Percentiles rank a stretch among this genome's conserved stretches.
Conservation (phyloP, 2,888 invertebrate species). For the Sphaeridia pumilis region DNA sequence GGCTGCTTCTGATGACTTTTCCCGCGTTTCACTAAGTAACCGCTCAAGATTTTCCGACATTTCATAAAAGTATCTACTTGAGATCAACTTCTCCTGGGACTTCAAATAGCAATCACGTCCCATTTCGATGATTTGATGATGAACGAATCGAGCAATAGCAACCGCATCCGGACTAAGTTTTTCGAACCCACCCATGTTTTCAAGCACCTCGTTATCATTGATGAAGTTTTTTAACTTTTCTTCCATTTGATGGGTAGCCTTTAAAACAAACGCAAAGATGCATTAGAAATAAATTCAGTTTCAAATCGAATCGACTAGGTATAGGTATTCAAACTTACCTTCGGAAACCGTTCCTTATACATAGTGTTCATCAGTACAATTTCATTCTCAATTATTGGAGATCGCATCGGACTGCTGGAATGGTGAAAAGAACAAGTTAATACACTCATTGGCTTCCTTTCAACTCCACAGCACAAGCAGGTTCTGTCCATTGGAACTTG, state of each 20-base stretch:
- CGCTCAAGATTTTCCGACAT: constrained; percentile 95
- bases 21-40: constrained; percentile 80
- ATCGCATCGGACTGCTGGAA: constrained; percentile 80
- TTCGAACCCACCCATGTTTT: constrained; percentile 40
- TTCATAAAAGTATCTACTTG: constrained; percentile 94
- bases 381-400: constrained; percentile 73
- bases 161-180: constrained; percentile 45
- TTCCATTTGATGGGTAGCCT: constrained; percentile 97
- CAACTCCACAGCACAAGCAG: too few species aligned
- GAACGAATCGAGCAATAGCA: constrained; percentile 90
- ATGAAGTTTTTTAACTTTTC: constrained; percentile 70
- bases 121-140: constrained; percentile 89
- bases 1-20: constrained; percentile 83
- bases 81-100: constrained; percentile 86
- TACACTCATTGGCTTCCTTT: too few species aligned
- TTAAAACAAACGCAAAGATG: too few species aligned
- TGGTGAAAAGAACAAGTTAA: too few species aligned
- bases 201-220: constrained; percentile 59
- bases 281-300: too few species aligned
- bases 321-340: too few species aligned
- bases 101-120: constrained; percentile 92
- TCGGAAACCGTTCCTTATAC: constrained; percentile 93
- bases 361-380: constrained; percentile 81
- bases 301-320: background rate
- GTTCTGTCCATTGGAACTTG: too few species aligned